A percentile compares a stretch with the other conserved stretches of the same genome.
Conservation (phyloP, 2,888 invertebrate genomes). For the Archips xylosteana region DNA sequence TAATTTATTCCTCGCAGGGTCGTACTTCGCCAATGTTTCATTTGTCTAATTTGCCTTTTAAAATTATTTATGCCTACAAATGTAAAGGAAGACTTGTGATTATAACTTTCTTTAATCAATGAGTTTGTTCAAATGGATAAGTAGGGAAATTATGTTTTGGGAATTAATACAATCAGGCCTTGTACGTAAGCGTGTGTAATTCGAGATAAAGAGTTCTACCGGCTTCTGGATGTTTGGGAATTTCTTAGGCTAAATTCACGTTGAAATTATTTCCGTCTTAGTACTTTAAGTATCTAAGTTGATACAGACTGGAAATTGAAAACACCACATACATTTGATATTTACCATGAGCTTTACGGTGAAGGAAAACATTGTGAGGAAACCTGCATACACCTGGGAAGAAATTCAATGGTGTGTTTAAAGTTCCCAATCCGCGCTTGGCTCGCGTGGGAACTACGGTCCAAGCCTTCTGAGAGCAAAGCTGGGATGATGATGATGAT, state of each 20-base stretch:
- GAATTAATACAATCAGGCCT: conserved; percentile 12
- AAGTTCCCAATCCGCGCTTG: no score
- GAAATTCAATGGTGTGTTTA: no score
- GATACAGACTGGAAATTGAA: no score
- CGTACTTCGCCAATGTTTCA: conserved; percentile 59
- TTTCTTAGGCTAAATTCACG: background rate
- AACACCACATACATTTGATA: no score
- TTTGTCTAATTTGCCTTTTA: conserved; percentile 62
- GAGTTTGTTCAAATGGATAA: conserved; percentile 26
- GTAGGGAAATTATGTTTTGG: conserved; percentile 21
- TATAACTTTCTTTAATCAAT: conserved; percentile 39
- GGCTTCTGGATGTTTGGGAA: background rate
- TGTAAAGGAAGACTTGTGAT: conserved; percentile 38
- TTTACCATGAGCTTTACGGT: no score
- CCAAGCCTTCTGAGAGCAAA: no score
- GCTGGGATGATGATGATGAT: no score
- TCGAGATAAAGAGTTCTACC: conserved; percentile 15
- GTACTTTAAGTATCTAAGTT: no score
- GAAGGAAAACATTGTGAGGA: no score
- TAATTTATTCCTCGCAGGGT: conserved; percentile 67
- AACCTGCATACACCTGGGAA: no score
- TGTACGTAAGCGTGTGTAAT: background rate
- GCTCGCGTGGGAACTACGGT: no score
- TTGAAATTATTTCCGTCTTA: no score
- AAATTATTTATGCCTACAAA: conserved; percentile 54